Percentiles rank a stretch among this genome's conserved stretches.
These are phyloP conservation scores for Baronia brevicornis DNA, from an alignment of 2,888 invertebrate genomes.

Conservation along the genomic window DNA sequence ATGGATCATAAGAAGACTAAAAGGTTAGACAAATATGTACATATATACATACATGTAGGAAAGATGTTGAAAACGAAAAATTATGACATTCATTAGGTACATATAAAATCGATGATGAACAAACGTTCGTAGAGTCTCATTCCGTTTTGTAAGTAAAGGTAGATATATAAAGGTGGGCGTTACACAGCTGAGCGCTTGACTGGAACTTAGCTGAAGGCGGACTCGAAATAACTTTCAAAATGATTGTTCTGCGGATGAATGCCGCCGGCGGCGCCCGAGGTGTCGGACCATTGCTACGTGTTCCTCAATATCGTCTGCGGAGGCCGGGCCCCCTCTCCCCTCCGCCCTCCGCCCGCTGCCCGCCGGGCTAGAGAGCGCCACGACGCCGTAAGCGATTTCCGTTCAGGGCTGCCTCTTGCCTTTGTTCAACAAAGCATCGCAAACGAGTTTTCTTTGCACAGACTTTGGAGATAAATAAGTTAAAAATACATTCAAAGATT, in stretches of 20 bases:
- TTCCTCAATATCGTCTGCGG: conserved; percentile 37
- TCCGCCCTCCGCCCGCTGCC: conserved; percentile 17
- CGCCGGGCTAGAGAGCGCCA: conserved; percentile 23
- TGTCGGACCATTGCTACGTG: conserved; percentile 37
- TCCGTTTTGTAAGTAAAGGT: no score
- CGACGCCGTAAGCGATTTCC: conserved; percentile 17
- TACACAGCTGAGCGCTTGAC: conserved; percentile 23
- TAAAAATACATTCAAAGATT: no score
- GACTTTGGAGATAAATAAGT: no score
- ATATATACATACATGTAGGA: no score
- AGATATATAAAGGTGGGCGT: conserved; percentile 7
- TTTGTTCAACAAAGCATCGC: no score
- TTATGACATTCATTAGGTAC: no score
- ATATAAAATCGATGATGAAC: no score
- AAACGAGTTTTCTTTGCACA: no score
- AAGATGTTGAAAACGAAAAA: no score
- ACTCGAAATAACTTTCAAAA: conserved; percentile 65
- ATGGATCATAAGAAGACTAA: no score
- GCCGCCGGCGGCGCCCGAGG: conserved; percentile 45
- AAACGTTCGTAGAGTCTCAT: no score
- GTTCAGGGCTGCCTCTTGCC: conserved; percentile 19
- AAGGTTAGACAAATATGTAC: no score
- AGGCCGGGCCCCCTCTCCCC: conserved; percentile 18
- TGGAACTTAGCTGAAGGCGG: conserved; percentile 35
- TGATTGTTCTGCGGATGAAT: conserved; percentile 65